Percentiles rank a stretch among this genome's conserved stretches.
These are phyloP conservation scores for Platyscapa corneri DNA, from an alignment of 1,140 invertebrate genomes.

Conservation along the genomic window DNA sequence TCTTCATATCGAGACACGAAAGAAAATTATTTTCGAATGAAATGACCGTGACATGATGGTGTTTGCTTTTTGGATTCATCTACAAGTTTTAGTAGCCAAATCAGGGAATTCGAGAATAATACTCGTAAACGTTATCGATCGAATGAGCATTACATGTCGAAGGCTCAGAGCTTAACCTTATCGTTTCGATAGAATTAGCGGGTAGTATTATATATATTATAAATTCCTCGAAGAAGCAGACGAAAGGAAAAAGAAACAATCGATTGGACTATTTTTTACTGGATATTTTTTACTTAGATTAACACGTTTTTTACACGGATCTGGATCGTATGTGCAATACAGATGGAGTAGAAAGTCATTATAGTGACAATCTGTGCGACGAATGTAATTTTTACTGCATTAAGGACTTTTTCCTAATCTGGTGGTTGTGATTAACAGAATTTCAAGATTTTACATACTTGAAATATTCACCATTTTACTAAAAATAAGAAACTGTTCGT, in stretches of 20 bases:
- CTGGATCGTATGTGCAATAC: not conserved
- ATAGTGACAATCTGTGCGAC: not conserved
- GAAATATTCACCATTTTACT: too few species aligned
- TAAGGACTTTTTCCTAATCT: not conserved
- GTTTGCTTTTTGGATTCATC: not conserved
- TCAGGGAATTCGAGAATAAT: conserved; percentile 3
- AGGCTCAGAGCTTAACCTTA: not conserved
- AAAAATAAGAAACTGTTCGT: too few species aligned
- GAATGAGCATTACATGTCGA: not conserved
- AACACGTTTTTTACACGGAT: not conserved
- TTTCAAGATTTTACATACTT: too few species aligned
- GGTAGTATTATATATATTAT: not conserved
- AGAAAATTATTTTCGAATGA: not conserved
- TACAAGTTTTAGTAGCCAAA: not conserved
- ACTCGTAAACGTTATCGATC: conserved; percentile 40
- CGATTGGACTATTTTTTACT: too few species aligned
- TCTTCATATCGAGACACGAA: not conserved
- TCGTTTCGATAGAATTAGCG: not conserved
- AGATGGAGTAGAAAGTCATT: not conserved
- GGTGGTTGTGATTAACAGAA: too few species aligned
- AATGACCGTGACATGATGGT: not conserved
- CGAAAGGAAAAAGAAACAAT: not conserved
- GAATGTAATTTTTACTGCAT: not conserved
- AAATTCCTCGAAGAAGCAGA: not conserved
- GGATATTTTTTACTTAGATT: not conserved